Evolutionary conservation across 2,113 vertebrate genomes (phyloP).

Genomic region (Chloebia gouldiae): DNA sequence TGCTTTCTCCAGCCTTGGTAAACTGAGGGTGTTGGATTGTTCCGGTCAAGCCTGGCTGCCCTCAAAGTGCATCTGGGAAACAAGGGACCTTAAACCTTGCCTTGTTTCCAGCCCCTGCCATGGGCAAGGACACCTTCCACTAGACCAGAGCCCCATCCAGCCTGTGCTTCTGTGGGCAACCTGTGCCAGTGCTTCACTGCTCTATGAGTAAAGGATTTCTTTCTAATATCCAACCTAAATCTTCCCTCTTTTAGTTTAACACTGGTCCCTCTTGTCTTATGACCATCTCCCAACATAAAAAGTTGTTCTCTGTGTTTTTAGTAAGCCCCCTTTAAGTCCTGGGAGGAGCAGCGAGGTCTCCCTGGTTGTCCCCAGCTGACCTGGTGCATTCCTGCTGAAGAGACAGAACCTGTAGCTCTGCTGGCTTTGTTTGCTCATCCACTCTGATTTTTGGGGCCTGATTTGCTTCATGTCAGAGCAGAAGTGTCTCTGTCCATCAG

Average conservation of each 20-base stretch:
- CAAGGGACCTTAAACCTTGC: background rate
- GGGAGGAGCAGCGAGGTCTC: background rate
- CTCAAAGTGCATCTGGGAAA: background rate
- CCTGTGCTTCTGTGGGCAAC: background rate
- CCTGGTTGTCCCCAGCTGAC: background rate
- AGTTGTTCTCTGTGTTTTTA: background rate
- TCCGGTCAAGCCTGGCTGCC: background rate
- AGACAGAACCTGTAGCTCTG: background rate
- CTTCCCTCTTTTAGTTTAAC: background rate
- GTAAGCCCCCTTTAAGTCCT: background rate
- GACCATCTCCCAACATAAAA: background rate
- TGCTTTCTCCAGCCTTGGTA: background rate
- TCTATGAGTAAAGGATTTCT: background rate
- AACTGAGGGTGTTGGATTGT: background rate
- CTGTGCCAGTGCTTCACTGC: background rate
- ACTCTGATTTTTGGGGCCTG: background rate
- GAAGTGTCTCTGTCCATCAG: background rate
- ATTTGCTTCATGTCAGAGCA: background rate
- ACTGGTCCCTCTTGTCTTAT: background rate
- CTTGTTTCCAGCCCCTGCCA: background rate
- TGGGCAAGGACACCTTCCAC: background rate
- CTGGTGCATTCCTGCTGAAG: background rate
- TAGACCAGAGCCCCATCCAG: rapidly evolving
- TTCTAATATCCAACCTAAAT: background rate
- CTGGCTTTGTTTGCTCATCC: background rate